phyloP scores from a whole-genome alignment of 1,140 invertebrate species.

The Eciton burchellii region DNA sequence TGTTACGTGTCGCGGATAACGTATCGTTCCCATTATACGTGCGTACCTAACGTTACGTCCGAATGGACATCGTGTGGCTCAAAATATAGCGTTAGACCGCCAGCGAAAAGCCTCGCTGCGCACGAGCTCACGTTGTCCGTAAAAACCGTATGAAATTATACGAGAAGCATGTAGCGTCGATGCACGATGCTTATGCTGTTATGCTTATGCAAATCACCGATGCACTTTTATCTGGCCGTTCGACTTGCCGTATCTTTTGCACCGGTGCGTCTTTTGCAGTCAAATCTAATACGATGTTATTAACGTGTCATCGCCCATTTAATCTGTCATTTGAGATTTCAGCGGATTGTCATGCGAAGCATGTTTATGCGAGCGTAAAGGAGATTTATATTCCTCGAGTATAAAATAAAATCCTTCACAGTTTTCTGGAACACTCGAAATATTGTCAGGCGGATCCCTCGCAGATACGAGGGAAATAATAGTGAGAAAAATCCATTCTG shows the following conservation, averaged over 20 bases:
- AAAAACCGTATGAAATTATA: neutral
- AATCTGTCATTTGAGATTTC: neutral
- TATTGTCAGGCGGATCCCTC: neutral
- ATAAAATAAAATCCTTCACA: neutral
- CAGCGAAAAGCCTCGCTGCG: constrained; percentile 1
- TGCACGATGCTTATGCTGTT: neutral
- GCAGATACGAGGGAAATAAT: no score
- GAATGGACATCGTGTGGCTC: constrained; percentile 65
- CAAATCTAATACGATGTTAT: neutral
- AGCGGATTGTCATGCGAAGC: neutral
- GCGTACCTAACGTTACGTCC: constrained; percentile 56
- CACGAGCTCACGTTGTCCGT: neutral
- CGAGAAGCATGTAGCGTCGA: neutral
- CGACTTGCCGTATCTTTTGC: neutral
- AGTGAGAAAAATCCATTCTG: neutral
- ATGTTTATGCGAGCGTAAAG: neutral
- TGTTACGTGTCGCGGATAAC: constrained; percentile 77
- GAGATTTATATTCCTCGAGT: neutral
- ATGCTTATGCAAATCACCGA: neutral
- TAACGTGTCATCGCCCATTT: neutral
- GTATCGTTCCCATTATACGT: constrained; percentile 77
- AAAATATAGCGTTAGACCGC: constrained; percentile 53
- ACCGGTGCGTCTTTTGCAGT: constrained; percentile 3
- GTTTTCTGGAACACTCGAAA: neutral
- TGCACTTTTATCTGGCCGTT: constrained; percentile 1